A percentile compares a stretch with the other conserved stretches of the same genome.
Evolutionary conservation across 2,888 invertebrate genomes (phyloP).

Genomic region (Esperia sulphurella): DNA sequence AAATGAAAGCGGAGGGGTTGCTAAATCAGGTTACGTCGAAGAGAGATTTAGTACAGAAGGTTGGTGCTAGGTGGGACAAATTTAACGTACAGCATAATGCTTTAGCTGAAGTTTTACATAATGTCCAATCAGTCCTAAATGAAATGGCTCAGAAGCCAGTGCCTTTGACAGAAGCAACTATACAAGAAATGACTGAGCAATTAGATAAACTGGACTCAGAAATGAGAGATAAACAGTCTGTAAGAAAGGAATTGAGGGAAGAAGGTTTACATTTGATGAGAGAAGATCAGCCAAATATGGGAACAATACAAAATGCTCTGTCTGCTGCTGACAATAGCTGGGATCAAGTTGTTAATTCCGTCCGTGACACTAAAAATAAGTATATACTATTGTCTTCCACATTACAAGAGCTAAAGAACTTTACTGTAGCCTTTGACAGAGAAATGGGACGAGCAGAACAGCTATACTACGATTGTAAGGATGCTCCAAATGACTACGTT

Average conservation of each 20-base stretch:
- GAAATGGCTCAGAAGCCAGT: slow-evolving; percentile 75
- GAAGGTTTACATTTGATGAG: slow-evolving; percentile 89
- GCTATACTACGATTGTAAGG: slow-evolving; percentile 81
- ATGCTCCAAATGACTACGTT: slow-evolving; percentile 84
- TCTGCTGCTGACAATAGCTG: slow-evolving; percentile 88
- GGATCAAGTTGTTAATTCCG: slow-evolving; percentile 87
- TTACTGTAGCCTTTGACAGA: slow-evolving; percentile 83
- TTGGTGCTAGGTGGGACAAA: slow-evolving; percentile 87
- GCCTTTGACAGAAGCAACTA: slow-evolving; percentile 66
- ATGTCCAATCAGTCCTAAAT: slow-evolving; percentile 77
- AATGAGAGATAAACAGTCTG: slow-evolving; percentile 78
- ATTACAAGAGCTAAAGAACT: slow-evolving; percentile 86
- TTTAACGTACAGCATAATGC: slow-evolving; percentile 87
- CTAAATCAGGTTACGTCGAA: slow-evolving; percentile 83
- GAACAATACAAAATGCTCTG: slow-evolving; percentile 88
- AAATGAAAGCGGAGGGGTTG: slow-evolving; percentile 83
- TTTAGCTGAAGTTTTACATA: slow-evolving; percentile 82
- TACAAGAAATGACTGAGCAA: slow-evolving; percentile 70
- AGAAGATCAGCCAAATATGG: slow-evolving; percentile 89
- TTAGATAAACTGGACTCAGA: slow-evolving; percentile 77
- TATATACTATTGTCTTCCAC: slow-evolving; percentile 85
- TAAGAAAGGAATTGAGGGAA: slow-evolving; percentile 86
- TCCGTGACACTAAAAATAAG: slow-evolving; percentile 86
- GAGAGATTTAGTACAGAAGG: slow-evolving; percentile 83
- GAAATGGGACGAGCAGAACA: slow-evolving; percentile 85